A percentile compares a stretch with the other conserved stretches of the same genome.
Conservation (phyloP, 2,888 invertebrate genomes). For the Chloroclysta siterata region DNA sequence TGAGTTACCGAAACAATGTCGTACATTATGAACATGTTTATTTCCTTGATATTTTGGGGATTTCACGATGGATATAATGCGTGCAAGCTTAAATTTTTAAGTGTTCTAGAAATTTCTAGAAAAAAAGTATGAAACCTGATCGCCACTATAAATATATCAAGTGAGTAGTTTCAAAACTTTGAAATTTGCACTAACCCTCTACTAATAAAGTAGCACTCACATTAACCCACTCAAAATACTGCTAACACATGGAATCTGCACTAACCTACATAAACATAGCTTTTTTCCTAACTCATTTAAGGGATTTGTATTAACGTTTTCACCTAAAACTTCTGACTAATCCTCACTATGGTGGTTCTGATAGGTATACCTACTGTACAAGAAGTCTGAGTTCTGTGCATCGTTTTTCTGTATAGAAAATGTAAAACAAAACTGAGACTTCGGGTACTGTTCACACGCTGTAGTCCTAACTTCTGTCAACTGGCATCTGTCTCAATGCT, state of each 20-base stretch:
- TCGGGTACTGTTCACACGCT: too few species aligned
- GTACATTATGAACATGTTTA: not conserved
- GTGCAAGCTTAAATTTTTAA: not conserved
- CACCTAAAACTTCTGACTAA: not conserved
- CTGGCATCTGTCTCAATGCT: not conserved
- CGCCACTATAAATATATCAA: not conserved
- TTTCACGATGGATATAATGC: not conserved
- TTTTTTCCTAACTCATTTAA: not conserved
- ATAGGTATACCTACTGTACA: not conserved
- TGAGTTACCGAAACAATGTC: too few species aligned
- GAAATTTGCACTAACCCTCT: not conserved
- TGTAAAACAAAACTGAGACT: too few species aligned
- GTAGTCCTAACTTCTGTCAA: not conserved
- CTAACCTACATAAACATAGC: conserved; percentile 3
- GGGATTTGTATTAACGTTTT: not conserved
- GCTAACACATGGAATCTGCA: not conserved
- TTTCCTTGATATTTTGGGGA: not conserved
- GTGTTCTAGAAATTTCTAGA: not conserved
- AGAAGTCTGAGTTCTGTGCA: too few species aligned
- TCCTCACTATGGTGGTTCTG: not conserved
- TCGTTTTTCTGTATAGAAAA: too few species aligned
- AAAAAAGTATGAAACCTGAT: not conserved
- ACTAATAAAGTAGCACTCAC: not conserved
- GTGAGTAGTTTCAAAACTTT: conserved; percentile 2
- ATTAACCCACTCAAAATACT: conserved; percentile 1